Base-by-base conservation (phyloP, 1,140 invertebrate genomes). In the Ridgeia piscesae region DNA sequence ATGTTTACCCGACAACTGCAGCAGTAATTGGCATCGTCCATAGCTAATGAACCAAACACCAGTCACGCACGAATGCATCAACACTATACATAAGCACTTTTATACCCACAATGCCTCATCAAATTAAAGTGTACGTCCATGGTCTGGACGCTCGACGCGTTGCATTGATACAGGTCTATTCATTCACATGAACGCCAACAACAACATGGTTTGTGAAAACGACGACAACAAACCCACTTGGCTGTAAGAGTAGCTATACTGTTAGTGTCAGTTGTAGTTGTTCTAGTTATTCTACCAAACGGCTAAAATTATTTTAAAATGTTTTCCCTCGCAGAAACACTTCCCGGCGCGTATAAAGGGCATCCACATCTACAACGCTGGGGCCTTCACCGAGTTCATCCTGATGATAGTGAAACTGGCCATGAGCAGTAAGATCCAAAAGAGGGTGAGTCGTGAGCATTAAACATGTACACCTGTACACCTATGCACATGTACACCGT, bases 301-400 rank as follows among this genome's bases (percentile, higher is more conserved):
- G 8, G 21, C 48, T 50, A 21, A 8, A 50, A 50, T 50, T 50
- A 21, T 50, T 35, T 58, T 91, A 14, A 21, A 42, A 35, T 77
- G 14, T n/a, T 89, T 34, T 35, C 31, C 14, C 17, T 89, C 42
- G 35, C 91, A 93, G 92, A 93, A 91, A 91, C 58, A 88, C 34
- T 91, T 91, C 91, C 92, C 92, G 35, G 92, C 92, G 8, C 92
- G 92, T 58, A 91, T 93, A 34, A 93, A 93, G 48, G 48, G 91
- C 17, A 77, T 93, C 6, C 50, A 50, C 91, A 14, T 93, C 27
- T 93, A 93, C 91, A 93, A 93, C 91, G 48, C 88, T 14, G 92
- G 92, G 14, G 34, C 92, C 34, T 93, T 93, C 42, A 91, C 34
- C 6, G 92, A 93, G 27, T 93, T 93, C 35, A 42, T 93, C 35